These are phyloP conservation scores for Vespertilio murinus DNA, from an alignment of 2,797 vertebrate genomes.

Conservation along the genomic window DNA sequence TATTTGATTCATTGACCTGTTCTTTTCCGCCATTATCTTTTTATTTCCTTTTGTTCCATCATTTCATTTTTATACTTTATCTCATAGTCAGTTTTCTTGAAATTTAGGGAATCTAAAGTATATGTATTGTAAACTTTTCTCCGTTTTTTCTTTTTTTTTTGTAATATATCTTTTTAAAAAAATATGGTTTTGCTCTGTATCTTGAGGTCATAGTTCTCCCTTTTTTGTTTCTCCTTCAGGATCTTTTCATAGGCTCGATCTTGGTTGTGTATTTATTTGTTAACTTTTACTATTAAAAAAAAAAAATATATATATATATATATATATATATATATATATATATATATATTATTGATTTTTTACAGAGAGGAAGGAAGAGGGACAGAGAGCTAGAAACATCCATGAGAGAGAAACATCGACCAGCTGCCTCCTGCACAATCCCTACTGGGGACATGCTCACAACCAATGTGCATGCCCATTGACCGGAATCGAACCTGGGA, in stretches of 20 bases:
- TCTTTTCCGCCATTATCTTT: not conserved
- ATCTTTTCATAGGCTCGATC: not conserved
- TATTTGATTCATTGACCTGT: not conserved
- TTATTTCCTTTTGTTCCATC: not conserved
- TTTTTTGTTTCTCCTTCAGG: not conserved
- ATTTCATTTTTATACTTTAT: conserved; percentile 1
- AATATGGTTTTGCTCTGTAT: not conserved
- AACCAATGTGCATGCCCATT: too few species aligned
- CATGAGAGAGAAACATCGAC: too few species aligned
- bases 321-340: too few species aligned
- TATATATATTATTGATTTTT: too few species aligned
- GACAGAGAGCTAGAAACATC: too few species aligned
- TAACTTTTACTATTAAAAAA: not conserved
- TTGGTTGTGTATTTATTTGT: not conserved
- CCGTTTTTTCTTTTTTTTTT: too few species aligned
- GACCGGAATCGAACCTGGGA: too few species aligned
- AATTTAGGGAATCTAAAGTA: not conserved
- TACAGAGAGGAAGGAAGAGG: too few species aligned
- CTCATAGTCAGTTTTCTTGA: not conserved
- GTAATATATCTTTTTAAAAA: not conserved
- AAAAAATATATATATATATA: too few species aligned
- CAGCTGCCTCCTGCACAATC: too few species aligned
- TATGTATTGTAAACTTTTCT: not conserved
- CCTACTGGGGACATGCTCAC: too few species aligned
- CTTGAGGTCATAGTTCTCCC: not conserved